Percentiles rank a stretch among this genome's conserved stretches.
Conservation (phyloP, 2,888 invertebrate genomes). For the Xanthia icteritia region DNA sequence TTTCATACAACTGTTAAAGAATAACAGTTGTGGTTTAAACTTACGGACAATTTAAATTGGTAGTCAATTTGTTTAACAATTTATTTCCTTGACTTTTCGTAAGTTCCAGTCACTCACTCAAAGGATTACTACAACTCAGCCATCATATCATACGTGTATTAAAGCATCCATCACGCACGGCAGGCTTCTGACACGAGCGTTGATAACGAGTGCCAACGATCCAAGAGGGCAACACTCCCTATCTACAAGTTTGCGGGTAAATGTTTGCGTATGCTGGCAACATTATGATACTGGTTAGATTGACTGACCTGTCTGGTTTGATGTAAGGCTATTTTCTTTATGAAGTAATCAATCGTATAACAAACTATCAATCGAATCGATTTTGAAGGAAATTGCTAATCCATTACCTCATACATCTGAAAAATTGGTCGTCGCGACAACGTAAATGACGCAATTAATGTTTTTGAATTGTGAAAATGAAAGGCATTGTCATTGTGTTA, state of each 20-base stretch:
- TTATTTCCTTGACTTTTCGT: background rate
- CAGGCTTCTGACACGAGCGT: conserved; percentile 25
- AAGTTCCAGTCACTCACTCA: background rate
- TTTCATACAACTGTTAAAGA: background rate
- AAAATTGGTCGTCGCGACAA: background rate
- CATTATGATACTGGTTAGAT: conserved; percentile 7
- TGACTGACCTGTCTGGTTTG: conserved; percentile 19
- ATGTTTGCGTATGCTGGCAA: conserved; percentile 29
- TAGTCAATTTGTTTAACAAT: background rate
- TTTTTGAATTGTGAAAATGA: background rate
- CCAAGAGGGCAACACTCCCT: conserved; percentile 53
- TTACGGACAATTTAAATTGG: background rate
- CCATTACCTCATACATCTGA: too few relatives aligned
- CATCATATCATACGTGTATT: conserved; percentile 15
- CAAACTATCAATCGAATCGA: background rate
- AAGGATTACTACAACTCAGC: background rate
- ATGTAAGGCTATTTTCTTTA: conserved; percentile 6
- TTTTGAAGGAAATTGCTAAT: background rate
- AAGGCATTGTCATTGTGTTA: background rate
- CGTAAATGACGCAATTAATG: too few relatives aligned
- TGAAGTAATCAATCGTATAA: background rate
- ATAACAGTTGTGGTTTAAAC: background rate
- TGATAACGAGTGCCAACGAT: conserved; percentile 53
- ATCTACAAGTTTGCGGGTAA: conserved; percentile 13
- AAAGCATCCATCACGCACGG: conserved; percentile 37